A percentile compares a stretch with the other conserved stretches of the same genome.
Evolutionary conservation across 2,888 invertebrate species (phyloP).

Genomic region (Lobophora halterata): DNA sequence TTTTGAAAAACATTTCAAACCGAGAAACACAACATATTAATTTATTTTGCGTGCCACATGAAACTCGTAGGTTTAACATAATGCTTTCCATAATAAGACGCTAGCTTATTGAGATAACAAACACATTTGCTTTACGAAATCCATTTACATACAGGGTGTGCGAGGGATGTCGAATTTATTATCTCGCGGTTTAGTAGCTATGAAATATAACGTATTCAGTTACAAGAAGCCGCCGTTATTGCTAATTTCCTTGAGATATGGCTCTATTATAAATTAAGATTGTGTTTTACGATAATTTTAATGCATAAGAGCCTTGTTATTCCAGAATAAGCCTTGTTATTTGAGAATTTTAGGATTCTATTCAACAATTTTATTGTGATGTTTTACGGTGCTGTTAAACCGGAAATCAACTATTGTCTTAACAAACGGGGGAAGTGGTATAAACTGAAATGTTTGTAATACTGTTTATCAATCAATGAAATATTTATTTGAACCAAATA

Average conservation of each 20-base stretch:
- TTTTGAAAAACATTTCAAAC: no score
- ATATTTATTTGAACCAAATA: no score
- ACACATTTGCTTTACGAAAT: slow-evolving; percentile 3
- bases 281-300: slow-evolving; percentile 14
- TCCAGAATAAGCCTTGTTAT: neutral
- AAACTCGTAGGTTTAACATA: no score
- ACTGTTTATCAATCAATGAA: no score
- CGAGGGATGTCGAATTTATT: slow-evolving; percentile 21
- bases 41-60: no score
- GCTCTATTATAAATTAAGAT: slow-evolving; percentile 23
- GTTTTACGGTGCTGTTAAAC: no score
- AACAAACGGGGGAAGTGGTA: no score
- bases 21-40: no score
- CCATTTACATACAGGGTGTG: slow-evolving; percentile 25
- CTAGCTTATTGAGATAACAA: neutral
- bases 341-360: neutral
- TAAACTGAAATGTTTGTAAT: no score
- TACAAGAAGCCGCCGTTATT: slow-evolving; percentile 22
- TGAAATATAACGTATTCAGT: slow-evolving; percentile 28
- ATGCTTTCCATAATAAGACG: neutral
- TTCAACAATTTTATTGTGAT: no score
- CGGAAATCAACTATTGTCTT: no score
- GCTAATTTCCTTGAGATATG: slow-evolving; percentile 26
- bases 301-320: neutral
- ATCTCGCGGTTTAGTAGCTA: slow-evolving; percentile 20